Evolutionary conservation across 2,113 vertebrate genomes (phyloP).

Genomic region (Aspidoscelis tigris): DNA sequence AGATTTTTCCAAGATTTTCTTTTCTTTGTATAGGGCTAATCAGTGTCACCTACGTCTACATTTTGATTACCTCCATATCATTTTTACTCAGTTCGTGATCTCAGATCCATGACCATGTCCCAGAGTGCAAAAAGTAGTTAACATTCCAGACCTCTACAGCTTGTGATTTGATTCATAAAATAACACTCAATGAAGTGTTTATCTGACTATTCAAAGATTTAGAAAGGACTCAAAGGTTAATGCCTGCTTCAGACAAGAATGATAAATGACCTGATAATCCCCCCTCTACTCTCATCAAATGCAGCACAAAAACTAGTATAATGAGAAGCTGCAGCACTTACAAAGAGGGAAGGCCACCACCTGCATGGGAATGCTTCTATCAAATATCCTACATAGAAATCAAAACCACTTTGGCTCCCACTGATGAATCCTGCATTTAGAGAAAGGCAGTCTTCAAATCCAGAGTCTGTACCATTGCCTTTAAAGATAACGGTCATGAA

Average conservation of each 20-base stretch:
- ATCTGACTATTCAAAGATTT: neutral
- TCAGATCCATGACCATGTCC: neutral
- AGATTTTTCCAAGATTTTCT: slow-evolving; percentile 31
- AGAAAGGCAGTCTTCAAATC: neutral
- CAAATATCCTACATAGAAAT: slow-evolving; percentile 5
- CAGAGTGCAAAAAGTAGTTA: slow-evolving; percentile 1
- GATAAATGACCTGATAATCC: slow-evolving; percentile 15
- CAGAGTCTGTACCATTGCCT: neutral
- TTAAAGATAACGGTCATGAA: neutral
- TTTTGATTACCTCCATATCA: slow-evolving; percentile 10
- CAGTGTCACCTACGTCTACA: slow-evolving; percentile 24
- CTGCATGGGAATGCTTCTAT: neutral
- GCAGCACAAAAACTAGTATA: neutral
- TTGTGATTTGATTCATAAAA: slow-evolving; percentile 25
- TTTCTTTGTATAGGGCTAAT: slow-evolving; percentile 17
- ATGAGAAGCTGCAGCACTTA: slow-evolving; percentile 13
- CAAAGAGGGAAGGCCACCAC: neutral
- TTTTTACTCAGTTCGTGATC: slow-evolving; percentile 36
- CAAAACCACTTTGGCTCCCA: neutral
- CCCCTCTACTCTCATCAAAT: neutral
- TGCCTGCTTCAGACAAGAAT: neutral
- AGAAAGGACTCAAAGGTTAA: slow-evolving; percentile 6
- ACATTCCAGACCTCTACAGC: neutral
- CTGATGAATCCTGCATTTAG: neutral
- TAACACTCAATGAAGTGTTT: neutral